Evolutionary conservation across 2,797 vertebrate species (phyloP).

Genomic region (Pachyuromys duprasi): DNA sequence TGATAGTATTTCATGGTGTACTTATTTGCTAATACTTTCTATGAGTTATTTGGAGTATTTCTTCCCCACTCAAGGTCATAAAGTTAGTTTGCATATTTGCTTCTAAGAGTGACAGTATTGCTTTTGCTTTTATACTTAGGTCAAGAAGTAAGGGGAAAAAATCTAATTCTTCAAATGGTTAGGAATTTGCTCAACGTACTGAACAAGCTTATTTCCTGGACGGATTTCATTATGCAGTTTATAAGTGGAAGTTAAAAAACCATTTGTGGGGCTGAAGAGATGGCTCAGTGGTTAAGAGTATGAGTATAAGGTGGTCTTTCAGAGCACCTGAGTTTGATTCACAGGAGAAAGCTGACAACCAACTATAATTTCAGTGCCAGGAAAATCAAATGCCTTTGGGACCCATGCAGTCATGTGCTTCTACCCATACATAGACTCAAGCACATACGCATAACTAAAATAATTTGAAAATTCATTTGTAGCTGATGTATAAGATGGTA

Average conservation of each 20-base stretch:
- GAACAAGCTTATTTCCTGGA: not conserved
- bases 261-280: not conserved
- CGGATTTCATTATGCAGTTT: not conserved
- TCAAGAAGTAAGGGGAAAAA: not conserved
- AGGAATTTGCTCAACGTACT: not conserved
- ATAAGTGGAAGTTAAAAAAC: not conserved
- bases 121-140: constrained; percentile 6
- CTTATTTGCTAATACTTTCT: not conserved
- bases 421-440: not conserved
- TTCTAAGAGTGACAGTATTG: not conserved
- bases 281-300: not conserved
- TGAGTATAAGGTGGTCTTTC: not conserved
- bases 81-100: not conserved
- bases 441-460: not conserved
- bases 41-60: not conserved
- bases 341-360: not conserved
- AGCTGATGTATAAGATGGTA: not conserved
- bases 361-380: not conserved
- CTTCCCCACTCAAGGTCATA: not conserved
- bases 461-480: not conserved
- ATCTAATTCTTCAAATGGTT: not conserved
- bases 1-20: not conserved
- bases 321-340: not conserved
- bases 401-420: not conserved
- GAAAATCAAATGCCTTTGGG: not conserved